Percentiles rank a stretch among this genome's conserved stretches.
Evolutionary conservation across 2,113 vertebrate genomes (phyloP).

Genomic region (Embiotoca jacksoni): DNA sequence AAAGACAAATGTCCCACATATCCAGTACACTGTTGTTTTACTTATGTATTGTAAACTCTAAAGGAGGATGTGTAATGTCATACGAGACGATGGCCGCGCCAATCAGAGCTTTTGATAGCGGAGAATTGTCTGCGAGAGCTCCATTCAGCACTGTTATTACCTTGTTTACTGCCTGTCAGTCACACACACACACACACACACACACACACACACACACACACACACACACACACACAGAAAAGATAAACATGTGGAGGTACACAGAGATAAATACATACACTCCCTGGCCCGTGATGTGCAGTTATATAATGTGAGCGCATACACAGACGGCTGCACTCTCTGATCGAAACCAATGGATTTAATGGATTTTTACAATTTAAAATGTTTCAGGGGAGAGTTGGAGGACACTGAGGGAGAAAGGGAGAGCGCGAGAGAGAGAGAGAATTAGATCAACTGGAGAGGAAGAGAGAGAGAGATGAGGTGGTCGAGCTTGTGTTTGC

Average conservation of each 20-base stretch:
- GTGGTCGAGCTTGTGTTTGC: conserved; percentile 49
- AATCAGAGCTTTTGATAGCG: conserved; percentile 12
- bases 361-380: conserved; percentile 65
- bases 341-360: conserved; percentile 60
- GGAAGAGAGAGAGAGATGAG: conserved; percentile 23
- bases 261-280: conserved; percentile 26
- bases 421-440: conserved; percentile 22
- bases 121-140: conserved; percentile 5
- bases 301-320: conserved; percentile 22
- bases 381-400: conserved; percentile 48
- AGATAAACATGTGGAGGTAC: conserved; percentile 29
- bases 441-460: conserved; percentile 40
- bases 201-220: conserved; percentile 10
- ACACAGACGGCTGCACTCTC: conserved; percentile 1
- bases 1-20: not conserved
- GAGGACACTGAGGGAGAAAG: conserved; percentile 52
- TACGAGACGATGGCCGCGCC: no score
- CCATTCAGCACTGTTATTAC: conserved; percentile 52
- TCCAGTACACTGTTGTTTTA: not conserved
- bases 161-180: conserved; percentile 60
- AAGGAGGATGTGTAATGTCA: conserved; percentile 2
- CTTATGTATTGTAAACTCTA: not conserved
- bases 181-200: conserved; percentile 26
- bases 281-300: conserved; percentile 1
- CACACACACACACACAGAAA: conserved; percentile 10